A percentile compares a stretch with the other conserved stretches of the same genome.
Conservation (phyloP, 2,797 vertebrate species). For the Parauchenoglanis ngamensis region DNA sequence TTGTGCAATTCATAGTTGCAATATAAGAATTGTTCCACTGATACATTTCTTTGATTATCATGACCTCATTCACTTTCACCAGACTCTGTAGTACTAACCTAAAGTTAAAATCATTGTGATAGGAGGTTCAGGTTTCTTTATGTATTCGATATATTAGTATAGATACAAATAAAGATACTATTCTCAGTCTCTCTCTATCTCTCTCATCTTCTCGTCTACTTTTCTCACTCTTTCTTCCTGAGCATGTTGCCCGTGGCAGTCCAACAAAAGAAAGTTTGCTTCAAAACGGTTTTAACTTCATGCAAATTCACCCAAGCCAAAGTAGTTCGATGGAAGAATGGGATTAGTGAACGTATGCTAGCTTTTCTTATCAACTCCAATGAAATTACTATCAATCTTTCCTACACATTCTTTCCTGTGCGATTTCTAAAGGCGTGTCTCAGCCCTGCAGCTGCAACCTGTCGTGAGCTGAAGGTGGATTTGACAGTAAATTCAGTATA, state of each 20-base stretch:
- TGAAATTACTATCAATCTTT: background rate
- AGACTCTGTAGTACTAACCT: background rate
- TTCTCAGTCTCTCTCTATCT: background rate
- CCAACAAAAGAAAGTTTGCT: background rate
- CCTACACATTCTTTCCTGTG: background rate
- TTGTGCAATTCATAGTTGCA: too few relatives aligned
- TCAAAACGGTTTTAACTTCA: background rate
- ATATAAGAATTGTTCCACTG: too few relatives aligned
- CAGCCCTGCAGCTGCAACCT: background rate
- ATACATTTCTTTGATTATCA: too few relatives aligned
- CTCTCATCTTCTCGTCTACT: background rate
- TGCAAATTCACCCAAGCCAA: background rate
- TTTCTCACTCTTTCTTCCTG: background rate
- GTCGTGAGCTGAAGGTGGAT: background rate
- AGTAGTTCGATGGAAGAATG: background rate
- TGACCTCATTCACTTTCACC: background rate
- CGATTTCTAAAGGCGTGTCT: background rate
- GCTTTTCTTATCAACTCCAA: background rate
- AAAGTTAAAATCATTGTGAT: background rate
- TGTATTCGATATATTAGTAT: too few relatives aligned
- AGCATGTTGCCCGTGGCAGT: background rate
- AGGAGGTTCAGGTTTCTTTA: too few relatives aligned
- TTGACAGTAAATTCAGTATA: slow-evolving; percentile 89
- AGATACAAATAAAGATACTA: background rate
- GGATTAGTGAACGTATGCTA: background rate